phyloP scores from a whole-genome alignment of 2,113 vertebrate genomes.

The Peromyscus maniculatus region DNA sequence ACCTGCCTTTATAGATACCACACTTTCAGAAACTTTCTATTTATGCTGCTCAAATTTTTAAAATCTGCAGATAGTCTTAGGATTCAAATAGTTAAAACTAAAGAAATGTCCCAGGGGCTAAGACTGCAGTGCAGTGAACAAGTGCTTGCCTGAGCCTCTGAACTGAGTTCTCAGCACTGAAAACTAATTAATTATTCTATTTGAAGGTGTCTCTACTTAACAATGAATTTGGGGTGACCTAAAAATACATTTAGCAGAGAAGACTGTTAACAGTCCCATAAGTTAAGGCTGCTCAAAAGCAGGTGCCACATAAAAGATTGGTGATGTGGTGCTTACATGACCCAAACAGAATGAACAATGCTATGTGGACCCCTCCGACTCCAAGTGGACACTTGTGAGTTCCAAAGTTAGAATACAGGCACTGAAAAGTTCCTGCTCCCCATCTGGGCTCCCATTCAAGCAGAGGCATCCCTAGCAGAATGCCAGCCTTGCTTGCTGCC shows the following conservation, averaged over 20 bases:
- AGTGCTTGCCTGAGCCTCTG: neutral
- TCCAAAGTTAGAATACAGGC: neutral
- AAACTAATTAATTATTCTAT: neutral
- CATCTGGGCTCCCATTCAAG: neutral
- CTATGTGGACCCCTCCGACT: neutral
- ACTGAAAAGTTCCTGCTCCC: neutral
- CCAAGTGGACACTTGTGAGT: neutral
- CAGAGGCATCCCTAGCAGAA: neutral
- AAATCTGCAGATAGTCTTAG: neutral
- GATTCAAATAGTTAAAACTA: neutral
- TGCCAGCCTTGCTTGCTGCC: neutral
- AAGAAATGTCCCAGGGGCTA: neutral
- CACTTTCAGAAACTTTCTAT: slow-evolving; percentile 8
- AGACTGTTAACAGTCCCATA: neutral
- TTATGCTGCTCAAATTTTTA: neutral
- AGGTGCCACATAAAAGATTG: neutral
- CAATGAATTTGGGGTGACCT: neutral
- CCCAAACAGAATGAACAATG: neutral
- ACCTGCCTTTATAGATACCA: neutral
- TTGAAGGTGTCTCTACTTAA: neutral
- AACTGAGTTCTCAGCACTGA: neutral
- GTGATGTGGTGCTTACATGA: neutral
- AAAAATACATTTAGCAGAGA: neutral
- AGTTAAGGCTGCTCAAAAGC: neutral
- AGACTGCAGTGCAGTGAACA: neutral